phyloP scores from a whole-genome alignment of 92 coral and sea anemone species.

The Scolanthus callimorphus region DNA sequence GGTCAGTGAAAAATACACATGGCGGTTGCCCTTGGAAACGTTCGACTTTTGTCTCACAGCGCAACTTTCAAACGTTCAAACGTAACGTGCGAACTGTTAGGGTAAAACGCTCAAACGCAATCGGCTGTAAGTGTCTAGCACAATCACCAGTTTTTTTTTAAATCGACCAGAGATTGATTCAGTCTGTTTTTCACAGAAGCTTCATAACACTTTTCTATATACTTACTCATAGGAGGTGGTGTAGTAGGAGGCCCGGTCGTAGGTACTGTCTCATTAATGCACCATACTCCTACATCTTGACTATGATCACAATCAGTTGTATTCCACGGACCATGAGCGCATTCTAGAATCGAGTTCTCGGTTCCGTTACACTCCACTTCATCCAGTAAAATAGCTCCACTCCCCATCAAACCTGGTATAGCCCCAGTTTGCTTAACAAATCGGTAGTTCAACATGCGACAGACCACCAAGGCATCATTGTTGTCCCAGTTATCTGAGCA shows the following conservation, averaged over 20 bases:
- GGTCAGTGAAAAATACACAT: too few species aligned
- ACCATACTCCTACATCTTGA: conserved; percentile 60
- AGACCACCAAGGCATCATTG: conserved; percentile 49
- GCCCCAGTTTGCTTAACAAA: conserved; percentile 4
- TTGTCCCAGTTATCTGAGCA: conserved; percentile 53
- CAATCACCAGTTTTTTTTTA: too few species aligned
- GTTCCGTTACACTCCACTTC: conserved; percentile 60
- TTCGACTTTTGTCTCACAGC: too few species aligned
- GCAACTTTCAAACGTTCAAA: too few species aligned
- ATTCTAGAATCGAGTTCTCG: conserved; percentile 35
- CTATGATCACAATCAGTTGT: conserved; percentile 40
- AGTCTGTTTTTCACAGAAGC: too few species aligned
- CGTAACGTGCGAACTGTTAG: too few species aligned
- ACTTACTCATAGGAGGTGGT: too few species aligned
- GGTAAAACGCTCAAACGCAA: too few species aligned
- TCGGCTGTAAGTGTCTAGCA: too few species aligned
- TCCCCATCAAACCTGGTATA: conserved; percentile 14
- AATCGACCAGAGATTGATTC: too few species aligned
- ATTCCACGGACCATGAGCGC: conserved; percentile 44
- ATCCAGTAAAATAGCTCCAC: conserved; percentile 45
- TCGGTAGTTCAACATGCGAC: conserved; percentile 53
- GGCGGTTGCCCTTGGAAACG: too few species aligned
- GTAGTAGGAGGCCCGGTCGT: not conserved
- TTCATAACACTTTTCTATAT: too few species aligned
- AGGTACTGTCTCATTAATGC: not conserved